Percentiles rank a stretch among this genome's conserved stretches.
Conservation (phyloP, 23 tunicate genomes). For the Diplosoma virens region DNA sequence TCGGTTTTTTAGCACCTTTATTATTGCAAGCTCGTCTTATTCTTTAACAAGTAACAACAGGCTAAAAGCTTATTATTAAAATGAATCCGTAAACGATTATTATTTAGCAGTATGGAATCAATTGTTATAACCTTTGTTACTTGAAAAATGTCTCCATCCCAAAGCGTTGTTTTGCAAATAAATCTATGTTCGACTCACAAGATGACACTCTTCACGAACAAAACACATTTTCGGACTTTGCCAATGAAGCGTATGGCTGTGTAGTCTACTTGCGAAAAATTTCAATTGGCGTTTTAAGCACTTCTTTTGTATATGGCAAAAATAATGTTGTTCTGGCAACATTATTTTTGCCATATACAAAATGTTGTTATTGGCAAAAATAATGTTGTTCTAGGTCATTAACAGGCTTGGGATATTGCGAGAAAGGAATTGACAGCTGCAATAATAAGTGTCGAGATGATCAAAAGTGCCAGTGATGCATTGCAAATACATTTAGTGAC, state of each 20-base stretch:
- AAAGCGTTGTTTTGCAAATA: background rate
- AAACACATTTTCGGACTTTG: background rate
- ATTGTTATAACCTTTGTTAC: too few relatives aligned
- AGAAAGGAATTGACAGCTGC: conserved; percentile 12
- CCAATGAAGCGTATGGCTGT: conserved; percentile 6
- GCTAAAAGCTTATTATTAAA: too few relatives aligned
- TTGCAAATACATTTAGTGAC: too few relatives aligned
- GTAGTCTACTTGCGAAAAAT: background rate
- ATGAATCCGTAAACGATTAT: too few relatives aligned
- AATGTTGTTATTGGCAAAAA: too few relatives aligned
- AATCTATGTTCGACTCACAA: background rate
- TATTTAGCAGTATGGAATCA: too few relatives aligned
- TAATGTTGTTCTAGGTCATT: background rate
- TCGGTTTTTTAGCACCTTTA: conserved; percentile 1
- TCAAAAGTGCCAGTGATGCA: background rate
- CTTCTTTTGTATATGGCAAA: conserved; percentile 6
- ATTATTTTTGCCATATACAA: too few relatives aligned
- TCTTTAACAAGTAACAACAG: conserved; percentile 2
- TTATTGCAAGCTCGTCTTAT: conserved; percentile 1
- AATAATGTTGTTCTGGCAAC: background rate
- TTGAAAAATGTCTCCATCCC: background rate
- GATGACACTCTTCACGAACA: background rate
- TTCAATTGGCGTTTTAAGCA: background rate
- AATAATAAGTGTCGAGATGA: background rate
- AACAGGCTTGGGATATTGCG: conserved; percentile 1